Evolutionary conservation across 2,113 vertebrate genomes (phyloP).

Genomic region (Thalassoma bifasciatum): DNA sequence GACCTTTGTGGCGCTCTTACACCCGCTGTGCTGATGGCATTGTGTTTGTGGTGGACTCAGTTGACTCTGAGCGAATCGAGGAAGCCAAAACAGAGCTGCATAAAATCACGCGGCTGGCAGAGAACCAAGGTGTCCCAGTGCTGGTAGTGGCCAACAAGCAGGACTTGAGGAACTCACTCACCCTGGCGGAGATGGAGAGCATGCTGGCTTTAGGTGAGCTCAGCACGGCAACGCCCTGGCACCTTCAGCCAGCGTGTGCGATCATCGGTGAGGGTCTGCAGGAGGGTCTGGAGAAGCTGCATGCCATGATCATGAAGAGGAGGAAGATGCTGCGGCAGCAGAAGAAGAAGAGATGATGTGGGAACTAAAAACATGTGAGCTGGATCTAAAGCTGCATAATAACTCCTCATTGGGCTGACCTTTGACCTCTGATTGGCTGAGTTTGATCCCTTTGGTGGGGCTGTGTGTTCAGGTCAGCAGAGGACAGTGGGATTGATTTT

Average conservation of each 20-base stretch:
- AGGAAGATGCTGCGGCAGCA: slow-evolving; percentile 92
- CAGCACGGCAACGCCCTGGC: slow-evolving; percentile 90
- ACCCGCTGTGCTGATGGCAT: slow-evolving; percentile 94
- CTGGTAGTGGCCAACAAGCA: slow-evolving; percentile 96
- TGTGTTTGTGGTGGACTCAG: slow-evolving; percentile 96
- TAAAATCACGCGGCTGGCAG: slow-evolving; percentile 93
- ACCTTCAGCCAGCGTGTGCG: slow-evolving; percentile 93
- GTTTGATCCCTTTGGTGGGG: slow-evolving; percentile 44
- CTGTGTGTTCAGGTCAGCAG: slow-evolving; percentile 31
- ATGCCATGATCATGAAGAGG: slow-evolving; percentile 94
- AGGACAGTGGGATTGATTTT: slow-evolving; percentile 33
- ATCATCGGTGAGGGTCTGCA: slow-evolving; percentile 95
- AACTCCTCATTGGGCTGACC: slow-evolving; percentile 6
- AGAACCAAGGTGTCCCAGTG: slow-evolving; percentile 95
- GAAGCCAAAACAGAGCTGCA: slow-evolving; percentile 96
- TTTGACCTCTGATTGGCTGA: slow-evolving; percentile 21
- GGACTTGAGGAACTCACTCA: slow-evolving; percentile 91
- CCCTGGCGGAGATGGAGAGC: slow-evolving; percentile 89
- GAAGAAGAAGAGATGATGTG: slow-evolving; percentile 91
- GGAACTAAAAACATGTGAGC: not conserved
- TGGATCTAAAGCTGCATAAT: slow-evolving; percentile 15
- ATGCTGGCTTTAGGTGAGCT: slow-evolving; percentile 91
- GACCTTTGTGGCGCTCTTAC: slow-evolving; percentile 95
- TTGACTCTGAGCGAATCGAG: slow-evolving; percentile 92
- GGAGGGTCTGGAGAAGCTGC: slow-evolving; percentile 92